Evolutionary conservation across 2,888 invertebrate species (phyloP).

Genomic region (Macaria liturata): DNA sequence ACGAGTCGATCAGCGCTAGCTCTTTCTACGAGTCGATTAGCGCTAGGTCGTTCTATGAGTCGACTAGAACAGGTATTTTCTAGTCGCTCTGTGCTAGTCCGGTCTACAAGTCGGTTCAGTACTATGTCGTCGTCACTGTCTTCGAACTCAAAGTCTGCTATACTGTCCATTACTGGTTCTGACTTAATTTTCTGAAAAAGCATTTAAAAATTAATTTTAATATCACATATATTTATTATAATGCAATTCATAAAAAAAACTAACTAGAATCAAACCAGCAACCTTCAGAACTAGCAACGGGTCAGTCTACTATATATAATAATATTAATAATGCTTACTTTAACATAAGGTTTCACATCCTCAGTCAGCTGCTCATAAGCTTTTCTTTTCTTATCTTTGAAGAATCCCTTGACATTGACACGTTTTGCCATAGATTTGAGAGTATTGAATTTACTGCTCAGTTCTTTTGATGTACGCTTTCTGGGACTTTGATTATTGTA

Average conservation of each 20-base stretch:
- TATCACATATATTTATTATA: too few relatives aligned
- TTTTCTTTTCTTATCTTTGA: constrained; percentile 37
- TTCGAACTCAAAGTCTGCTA: constrained; percentile 37
- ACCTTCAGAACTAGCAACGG: too few relatives aligned
- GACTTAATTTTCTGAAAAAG: constrained; percentile 56
- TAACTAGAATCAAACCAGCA: too few relatives aligned
- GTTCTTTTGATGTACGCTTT: constrained; percentile 55
- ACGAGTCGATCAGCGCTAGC: too few relatives aligned
- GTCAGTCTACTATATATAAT: too few relatives aligned
- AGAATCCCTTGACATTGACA: constrained; percentile 42
- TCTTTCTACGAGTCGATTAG: too few relatives aligned
- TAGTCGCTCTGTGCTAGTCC: constrained; percentile 17
- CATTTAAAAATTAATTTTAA: neutral
- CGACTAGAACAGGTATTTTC: too few relatives aligned
- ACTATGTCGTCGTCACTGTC: constrained; percentile 36
- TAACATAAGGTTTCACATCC: constrained; percentile 32
- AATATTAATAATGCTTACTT: constrained; percentile 32
- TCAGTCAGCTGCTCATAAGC: constrained; percentile 44
- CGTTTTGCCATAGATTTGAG: constrained; percentile 57
- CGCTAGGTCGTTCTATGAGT: too few relatives aligned
- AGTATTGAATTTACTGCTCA: constrained; percentile 65
- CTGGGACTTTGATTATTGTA: constrained; percentile 64
- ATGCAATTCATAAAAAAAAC: too few relatives aligned
- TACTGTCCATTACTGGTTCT: constrained; percentile 52
- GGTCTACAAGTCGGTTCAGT: constrained; percentile 22